Base-by-base conservation (phyloP, 1,140 invertebrate species). In the Drosophila kohkoa region DNA sequence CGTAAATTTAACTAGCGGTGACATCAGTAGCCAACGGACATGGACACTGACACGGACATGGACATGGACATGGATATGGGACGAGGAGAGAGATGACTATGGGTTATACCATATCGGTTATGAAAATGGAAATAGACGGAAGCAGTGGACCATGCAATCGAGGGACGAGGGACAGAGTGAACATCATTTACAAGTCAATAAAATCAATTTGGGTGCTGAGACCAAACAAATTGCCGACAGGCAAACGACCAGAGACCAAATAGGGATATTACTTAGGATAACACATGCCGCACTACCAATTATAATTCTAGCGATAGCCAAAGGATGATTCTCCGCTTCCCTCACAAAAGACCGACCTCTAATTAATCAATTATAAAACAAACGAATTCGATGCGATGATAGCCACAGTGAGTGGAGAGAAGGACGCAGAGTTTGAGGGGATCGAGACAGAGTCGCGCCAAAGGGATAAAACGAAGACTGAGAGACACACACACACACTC, bases 281-380 rank as follows among this genome's bases (percentile, higher is more conserved):
- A 80, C 74, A 79, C 69, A 83, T 82, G 88, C 81, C 89, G 72
- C 77, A 79, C 7, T 60, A 82, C 74, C 89, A 89, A 91, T 91
- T 91, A 91, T 83, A 91, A 87, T 79, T 86, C 79, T 90, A 86
- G 75, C 82, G 82, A 86, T 90, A 86, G 76, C 48, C 48, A 46
- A 70, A 69, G 43, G 63, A 57, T 46, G 48, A 58, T 43, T 48
- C 73, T 51, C 45, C 48, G 13, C 10, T 32, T 45, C 45, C 63
- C 28, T 32, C 25, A 32, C 28, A 62, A 82, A 77, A 81, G 66
- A 78, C 85, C 89, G 85, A 64, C 89, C 83, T 91, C 75, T 91
- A 91, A 91, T 91, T 91, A 91, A 91, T 91, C 90, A 91, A 91
- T 91, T 91, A 91, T 74, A 88, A 86, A 86, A 89, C 83, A 77